A percentile compares a stretch with the other conserved stretches of the same genome.
phyloP scores from a whole-genome alignment of 2,113 vertebrate genomes.

The Cyphomyrus plagiostoma region DNA sequence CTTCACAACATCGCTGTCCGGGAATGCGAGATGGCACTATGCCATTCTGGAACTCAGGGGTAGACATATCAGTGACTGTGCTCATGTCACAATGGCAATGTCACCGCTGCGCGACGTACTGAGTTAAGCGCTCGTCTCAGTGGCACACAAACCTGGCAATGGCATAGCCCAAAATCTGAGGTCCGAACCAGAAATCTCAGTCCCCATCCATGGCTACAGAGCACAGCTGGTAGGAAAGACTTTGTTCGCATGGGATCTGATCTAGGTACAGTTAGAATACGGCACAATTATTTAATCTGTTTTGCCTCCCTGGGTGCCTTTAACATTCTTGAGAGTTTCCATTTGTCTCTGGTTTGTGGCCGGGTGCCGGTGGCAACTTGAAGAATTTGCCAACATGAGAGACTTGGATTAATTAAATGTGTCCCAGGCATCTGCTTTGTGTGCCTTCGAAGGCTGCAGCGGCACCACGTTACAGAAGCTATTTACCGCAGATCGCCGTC shows the following conservation, averaged over 20 bases:
- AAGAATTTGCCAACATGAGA: slow-evolving; percentile 10
- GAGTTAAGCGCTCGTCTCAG: not conserved
- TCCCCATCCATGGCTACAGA: not conserved
- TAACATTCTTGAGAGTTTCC: not conserved
- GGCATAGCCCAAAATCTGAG: not conserved
- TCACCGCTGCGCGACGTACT: not conserved
- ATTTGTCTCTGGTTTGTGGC: not conserved
- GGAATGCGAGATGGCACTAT: not conserved
- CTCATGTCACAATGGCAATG: not conserved
- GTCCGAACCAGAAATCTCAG: not conserved
- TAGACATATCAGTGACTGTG: not conserved
- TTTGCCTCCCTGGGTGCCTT: not conserved
- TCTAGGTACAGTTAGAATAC: not conserved
- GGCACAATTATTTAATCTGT: not conserved
- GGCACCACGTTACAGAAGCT: slow-evolving; percentile 28
- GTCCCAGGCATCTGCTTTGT: slow-evolving; percentile 34
- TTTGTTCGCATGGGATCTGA: not conserved
- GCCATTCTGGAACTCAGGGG: not conserved
- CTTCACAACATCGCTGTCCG: not conserved
- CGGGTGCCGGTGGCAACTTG: slow-evolving; percentile 1
- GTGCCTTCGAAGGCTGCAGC: slow-evolving; percentile 15
- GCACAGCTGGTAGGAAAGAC: not conserved
- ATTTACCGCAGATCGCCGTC: slow-evolving; percentile 25
- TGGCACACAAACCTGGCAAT: not conserved
- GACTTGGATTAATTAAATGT: slow-evolving; percentile 34